Base-by-base conservation (phyloP, 2,797 vertebrate species). In the Arrhamphus sclerolepis region DNA sequence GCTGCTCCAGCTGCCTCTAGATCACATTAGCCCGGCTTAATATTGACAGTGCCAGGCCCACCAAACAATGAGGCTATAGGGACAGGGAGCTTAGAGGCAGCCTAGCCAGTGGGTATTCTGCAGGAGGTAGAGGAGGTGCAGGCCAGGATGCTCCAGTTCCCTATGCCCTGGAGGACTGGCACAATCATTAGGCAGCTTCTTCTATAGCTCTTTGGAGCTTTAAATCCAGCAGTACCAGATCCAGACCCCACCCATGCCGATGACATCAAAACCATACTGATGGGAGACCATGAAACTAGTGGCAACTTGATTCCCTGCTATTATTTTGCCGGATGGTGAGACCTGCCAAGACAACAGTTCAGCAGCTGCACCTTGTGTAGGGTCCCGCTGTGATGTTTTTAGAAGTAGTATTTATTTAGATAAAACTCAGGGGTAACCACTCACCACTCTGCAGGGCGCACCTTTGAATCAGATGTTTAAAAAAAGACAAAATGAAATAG, bases 11-110 rank as follows among this genome's bases (percentile, higher is more conserved):
- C 92, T 93, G 92, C 92, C 89, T 92, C 89, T 81, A 91, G 90
- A 93, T 92, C 92, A 93, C 93, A 93, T 93, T 93, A 93, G 90
- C 89, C 87, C 83, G 90, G 92, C 92, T 93, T 93, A 92, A 93
- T 93, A 92, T 92, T 92, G 92, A 92, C 91, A 88, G 91, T 90
- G 88, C 84, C 56, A 77, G 84, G 90, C 84, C 80, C 62, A 76
- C 80, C 72, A 86, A 92, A 94, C 92, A 92, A 93, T 92, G 87
- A 87, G 84, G 86, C 86, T 81, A 52, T 66, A 82, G 87, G 89
- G 86, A 91, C 75, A 83, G 82, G 71, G 83, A 90, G 91, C 92
- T 93, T 91, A 91, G 78, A 72, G 59, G 84, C 87, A 71, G 87
- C 75, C 80, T 79, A 84, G 90, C 89, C 90, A 90, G 89, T 91